Evolutionary conservation across 92 coral and sea anemone species (phyloP).

Genomic region (Palythoa grandis): DNA sequence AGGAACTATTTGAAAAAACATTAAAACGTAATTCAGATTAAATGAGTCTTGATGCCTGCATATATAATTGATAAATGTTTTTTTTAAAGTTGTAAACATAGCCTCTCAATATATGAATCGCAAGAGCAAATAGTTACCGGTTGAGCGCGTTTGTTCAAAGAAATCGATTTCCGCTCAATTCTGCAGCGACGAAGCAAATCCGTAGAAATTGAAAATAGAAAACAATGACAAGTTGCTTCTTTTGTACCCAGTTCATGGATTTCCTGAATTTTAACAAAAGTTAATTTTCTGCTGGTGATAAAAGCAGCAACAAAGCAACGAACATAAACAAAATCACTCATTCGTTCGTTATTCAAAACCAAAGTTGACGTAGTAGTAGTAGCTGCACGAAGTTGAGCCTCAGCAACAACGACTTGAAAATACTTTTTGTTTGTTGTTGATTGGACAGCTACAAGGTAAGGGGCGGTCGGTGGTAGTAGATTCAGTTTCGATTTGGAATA

Average conservation of each 20-base stretch:
- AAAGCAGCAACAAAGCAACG: neutral
- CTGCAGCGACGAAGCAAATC: neutral
- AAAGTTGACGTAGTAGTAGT: constrained; percentile 22
- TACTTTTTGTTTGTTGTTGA: neutral
- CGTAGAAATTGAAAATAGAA: neutral
- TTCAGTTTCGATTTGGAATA: neutral
- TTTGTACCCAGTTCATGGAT: neutral
- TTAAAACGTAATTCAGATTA: neutral
- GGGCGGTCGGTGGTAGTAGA: neutral
- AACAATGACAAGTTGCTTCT: neutral
- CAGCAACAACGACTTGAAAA: neutral
- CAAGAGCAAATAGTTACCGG: neutral
- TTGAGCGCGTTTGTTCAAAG: neutral
- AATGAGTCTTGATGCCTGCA: neutral
- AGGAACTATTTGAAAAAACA: neutral
- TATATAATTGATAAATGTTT: neutral
- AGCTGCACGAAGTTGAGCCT: neutral
- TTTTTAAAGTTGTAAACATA: neutral
- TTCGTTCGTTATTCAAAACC: constrained; percentile 4
- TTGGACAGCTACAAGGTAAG: neutral
- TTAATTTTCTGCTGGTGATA: neutral
- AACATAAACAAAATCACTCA: constrained; percentile 19
- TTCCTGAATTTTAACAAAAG: neutral
- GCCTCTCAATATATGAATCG: neutral
- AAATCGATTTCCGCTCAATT: neutral